Evolutionary conservation across 2,888 invertebrate species (phyloP), one percentile per base, ranked within the genome.

Genomic region (Tiliacea aurago): DNA sequence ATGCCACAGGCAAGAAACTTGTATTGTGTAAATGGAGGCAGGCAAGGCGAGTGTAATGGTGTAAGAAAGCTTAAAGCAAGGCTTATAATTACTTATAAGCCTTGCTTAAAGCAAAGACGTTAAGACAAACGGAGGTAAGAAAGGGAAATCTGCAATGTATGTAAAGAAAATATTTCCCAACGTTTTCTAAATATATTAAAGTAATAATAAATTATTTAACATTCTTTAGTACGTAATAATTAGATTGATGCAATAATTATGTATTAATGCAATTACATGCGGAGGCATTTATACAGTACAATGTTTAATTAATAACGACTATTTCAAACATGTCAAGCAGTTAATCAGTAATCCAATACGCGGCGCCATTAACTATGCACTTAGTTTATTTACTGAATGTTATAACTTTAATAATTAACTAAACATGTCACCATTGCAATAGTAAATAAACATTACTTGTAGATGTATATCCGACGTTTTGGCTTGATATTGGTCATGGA

Each of bases 351-450:
- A 67, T 43, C 28, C 5, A 28, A 59, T 28, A 23, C 37, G 10
- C 5, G 73, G 76, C 73, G 76, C 81, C 71, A 66, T 77, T 64
- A 51, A 56, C 28, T 72, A 64, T 47, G 47, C 10, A 23, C 41
- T 33, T 66, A 2, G 55, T 69, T 64, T 41, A 70, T 69, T 77
- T 61, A 64, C 73, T 64, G n/a, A n/a, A n/a, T n/a, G n/a, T n/a
- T n/a, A 43, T 62, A 56, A 47, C n/a, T n/a, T n/a, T 53, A 56
- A 64, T 33, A 15, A 28, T 51, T 58, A 61, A 49, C 20, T 53
- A 69, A 69, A 75, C 41, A 55, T 55, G 59, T 11, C n/a, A 13
- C 18, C 28, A 41, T 55, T 55, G 28, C 13, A 33, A 49, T 20
- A 55, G 33, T 68, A 47, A 61, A 74, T 53, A 75, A 59, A 47